Evolutionary conservation across 2,797 vertebrate species (phyloP).

Genomic region (Channallabes apus): DNA sequence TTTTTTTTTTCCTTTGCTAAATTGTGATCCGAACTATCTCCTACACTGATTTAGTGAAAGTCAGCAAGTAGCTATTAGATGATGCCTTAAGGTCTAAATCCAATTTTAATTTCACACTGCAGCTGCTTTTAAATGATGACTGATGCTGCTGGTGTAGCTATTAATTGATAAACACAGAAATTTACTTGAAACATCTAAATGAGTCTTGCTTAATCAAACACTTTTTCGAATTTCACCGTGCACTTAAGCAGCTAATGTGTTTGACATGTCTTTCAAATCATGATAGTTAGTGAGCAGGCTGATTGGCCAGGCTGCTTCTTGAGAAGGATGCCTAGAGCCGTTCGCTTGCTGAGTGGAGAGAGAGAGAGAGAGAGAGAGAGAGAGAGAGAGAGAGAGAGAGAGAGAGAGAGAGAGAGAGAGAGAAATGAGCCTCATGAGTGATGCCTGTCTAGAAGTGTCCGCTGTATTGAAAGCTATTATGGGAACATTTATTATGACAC

Average conservation of each 20-base stretch:
- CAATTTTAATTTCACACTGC: constrained; percentile 65
- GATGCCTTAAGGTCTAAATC: constrained; percentile 55
- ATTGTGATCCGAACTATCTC: constrained; percentile 59
- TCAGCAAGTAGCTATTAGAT: constrained; percentile 51
- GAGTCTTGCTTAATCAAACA: constrained; percentile 63
- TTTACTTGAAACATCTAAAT: constrained; percentile 58
- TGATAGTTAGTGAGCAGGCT: constrained; percentile 61
- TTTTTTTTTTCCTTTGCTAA: constrained; percentile 46
- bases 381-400: neutral
- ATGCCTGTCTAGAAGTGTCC: constrained; percentile 53
- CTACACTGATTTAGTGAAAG: constrained; percentile 60
- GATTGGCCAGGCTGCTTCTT: constrained; percentile 62
- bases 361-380: constrained; percentile 24
- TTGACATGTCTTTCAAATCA: constrained; percentile 61
- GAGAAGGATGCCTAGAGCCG: constrained; percentile 59
- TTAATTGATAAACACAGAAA: constrained; percentile 66
- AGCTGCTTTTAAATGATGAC: constrained; percentile 53
- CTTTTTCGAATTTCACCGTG: constrained; percentile 58
- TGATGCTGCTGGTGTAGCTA: constrained; percentile 62
- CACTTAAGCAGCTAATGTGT: constrained; percentile 60
- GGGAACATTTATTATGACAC: constrained; percentile 58
- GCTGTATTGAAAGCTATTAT: constrained; percentile 54
- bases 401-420: neutral
- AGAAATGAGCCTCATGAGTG: constrained; percentile 44
- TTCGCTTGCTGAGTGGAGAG: constrained; percentile 52